Base-by-base conservation (phyloP, 1,140 invertebrate genomes). In the Leptinotarsa lineolata region DNA sequence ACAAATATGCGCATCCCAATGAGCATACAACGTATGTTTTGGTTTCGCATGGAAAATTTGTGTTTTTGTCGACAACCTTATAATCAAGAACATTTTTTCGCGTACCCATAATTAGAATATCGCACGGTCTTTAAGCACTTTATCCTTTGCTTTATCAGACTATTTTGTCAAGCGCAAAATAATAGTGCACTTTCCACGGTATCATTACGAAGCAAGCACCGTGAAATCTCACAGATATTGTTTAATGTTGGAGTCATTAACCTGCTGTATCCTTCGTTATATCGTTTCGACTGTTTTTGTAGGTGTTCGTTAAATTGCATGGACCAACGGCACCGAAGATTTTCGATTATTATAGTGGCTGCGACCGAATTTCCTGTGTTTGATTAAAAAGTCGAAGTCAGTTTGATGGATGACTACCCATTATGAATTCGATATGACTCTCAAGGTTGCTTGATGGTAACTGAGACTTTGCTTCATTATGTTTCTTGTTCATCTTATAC, bases 211-310 rank as follows among this genome's bases (percentile, higher is more conserved):
- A 22, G 16, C 63, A 65, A 65, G 22, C 16, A 65, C 63, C 63
- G 63, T 65, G 63, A 65, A 65, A 65, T 65, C 63, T 65, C 63
- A 65, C 63, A 65, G 22, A 65, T 65, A 65, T 65, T 65, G 63
- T 65, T 65, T 65, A 24, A 65, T 65, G 22, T 24, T 3, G 16
- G n/a, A 65, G 63, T 65, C 63, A 65, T 65, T 65, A 65, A 65
- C 63, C 63, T 65, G 16, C 63, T 18, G 4, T 22, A 18, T 54
- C n/a, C 48, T 18, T 54, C 48, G 16, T 54, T 18, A 16, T 54
- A 54, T 54, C n/a, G 48, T 54, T 54, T 54, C 48, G 15, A 54
- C 15, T 54, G n/a, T 54, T 54, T 54, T 54, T 54, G 48, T 54
- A 54, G 48, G 48, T 54, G 16, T 54, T 54, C 48, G 48, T n/a